These are phyloP conservation scores for Lateolabrax maculatus DNA, from an alignment of 2,797 vertebrate species.

Conservation along the genomic window DNA sequence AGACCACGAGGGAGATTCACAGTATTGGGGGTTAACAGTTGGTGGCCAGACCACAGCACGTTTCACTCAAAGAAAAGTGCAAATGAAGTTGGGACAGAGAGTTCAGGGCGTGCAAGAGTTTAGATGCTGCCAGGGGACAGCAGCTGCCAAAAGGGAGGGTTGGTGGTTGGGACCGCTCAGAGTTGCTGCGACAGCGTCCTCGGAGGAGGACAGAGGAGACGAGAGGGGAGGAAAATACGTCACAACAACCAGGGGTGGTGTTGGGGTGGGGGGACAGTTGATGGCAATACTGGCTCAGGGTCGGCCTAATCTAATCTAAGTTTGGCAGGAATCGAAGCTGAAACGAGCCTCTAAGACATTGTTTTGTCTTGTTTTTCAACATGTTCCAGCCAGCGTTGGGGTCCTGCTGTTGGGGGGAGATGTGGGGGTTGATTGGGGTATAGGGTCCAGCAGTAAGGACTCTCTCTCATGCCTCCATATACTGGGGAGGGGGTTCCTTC, in stretches of 20 bases:
- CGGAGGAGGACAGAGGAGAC: slow-evolving; percentile 57
- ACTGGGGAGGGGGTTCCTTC: slow-evolving; percentile 86
- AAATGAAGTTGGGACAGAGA: slow-evolving; percentile 69
- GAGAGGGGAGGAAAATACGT: slow-evolving; percentile 40
- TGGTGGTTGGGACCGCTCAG: neutral
- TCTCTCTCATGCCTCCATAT: slow-evolving; percentile 78
- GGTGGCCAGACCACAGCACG: slow-evolving; percentile 69
- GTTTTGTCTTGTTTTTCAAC: slow-evolving; percentile 54
- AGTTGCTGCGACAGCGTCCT: slow-evolving; percentile 61
- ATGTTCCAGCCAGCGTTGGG: slow-evolving; percentile 33
- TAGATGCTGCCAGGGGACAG: slow-evolving; percentile 46
- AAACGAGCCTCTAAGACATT: slow-evolving; percentile 49
- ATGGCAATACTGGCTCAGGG: slow-evolving; percentile 52
- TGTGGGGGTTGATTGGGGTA: slow-evolving; percentile 10
- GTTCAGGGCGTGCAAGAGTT: slow-evolving; percentile 54
- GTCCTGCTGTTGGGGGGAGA: slow-evolving; percentile 45
- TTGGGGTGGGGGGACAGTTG: slow-evolving; percentile 15
- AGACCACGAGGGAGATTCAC: slow-evolving; percentile 81
- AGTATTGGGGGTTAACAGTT: slow-evolving; percentile 83
- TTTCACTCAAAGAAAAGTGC: slow-evolving; percentile 77
- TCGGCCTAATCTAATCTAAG: slow-evolving; percentile 58
- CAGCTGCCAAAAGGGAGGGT: slow-evolving; percentile 47
- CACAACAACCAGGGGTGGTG: slow-evolving; percentile 50
- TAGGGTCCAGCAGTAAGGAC: slow-evolving; percentile 24
- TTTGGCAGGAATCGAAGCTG: slow-evolving; percentile 55